Conservation (phyloP, 2,888 invertebrate genomes). For the Phaonia tiefii region DNA sequence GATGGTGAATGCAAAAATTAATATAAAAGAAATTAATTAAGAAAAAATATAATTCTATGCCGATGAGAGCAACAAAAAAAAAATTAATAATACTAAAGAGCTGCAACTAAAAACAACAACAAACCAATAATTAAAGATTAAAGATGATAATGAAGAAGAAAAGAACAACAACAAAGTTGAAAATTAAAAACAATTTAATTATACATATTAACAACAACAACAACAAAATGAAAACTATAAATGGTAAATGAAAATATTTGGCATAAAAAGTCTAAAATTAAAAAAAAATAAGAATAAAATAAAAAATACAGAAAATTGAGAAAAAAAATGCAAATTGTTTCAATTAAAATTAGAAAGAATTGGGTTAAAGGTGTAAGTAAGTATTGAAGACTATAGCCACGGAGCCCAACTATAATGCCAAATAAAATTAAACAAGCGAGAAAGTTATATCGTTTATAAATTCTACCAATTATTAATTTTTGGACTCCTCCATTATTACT, state of each 20-base stretch:
- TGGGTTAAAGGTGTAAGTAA: background rate
- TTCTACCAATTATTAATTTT: no score
- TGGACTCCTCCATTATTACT: no score
- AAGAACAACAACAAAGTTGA: slow-evolving; percentile 42
- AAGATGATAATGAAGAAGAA: slow-evolving; percentile 36
- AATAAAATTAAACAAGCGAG: no score
- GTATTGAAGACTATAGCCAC: no score
- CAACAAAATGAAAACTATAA: slow-evolving; percentile 44
- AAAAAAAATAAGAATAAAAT: slow-evolving; percentile 50
- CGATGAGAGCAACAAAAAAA: background rate
- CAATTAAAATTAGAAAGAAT: background rate
- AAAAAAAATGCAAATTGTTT: slow-evolving; percentile 43
- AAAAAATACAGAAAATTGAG: slow-evolving; percentile 61
- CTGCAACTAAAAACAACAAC: slow-evolving; percentile 38
- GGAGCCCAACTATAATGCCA: no score
- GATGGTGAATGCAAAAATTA: slow-evolving; percentile 18
- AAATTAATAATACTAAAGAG: slow-evolving; percentile 56
- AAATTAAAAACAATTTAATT: slow-evolving; percentile 60
- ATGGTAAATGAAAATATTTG: slow-evolving; percentile 67
- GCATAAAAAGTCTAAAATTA: slow-evolving; percentile 66
- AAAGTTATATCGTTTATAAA: no score
- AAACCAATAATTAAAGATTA: slow-evolving; percentile 46
- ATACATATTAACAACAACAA: slow-evolving; percentile 61
- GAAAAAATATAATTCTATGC: no score
- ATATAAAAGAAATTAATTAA: slow-evolving; percentile 1